Base-by-base conservation (phyloP, 2,113 vertebrate species). In the Felis chaus region DNA sequence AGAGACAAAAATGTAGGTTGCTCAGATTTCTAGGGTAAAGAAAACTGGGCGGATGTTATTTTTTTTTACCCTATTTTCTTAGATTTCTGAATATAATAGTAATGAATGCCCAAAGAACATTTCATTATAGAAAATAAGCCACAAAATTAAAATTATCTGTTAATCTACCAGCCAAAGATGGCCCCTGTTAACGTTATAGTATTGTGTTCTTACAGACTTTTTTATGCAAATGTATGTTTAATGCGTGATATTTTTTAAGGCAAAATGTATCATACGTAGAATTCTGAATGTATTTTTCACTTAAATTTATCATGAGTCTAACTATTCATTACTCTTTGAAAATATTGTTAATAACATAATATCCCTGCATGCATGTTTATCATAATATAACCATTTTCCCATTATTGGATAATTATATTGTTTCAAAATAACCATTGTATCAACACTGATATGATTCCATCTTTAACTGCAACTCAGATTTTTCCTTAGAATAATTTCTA, bases 401-500 rank as follows among this genome's bases (percentile, higher is more conserved):
- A 31, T 91, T 76, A 81, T 78, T 80, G 57, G 13, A 45, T 83
- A 55, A 10, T 74, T 91, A 68, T 4, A 83, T 81, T 89, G 14
- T 94, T 92, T 95, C 33, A 87, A 82, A 90, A 93, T 93, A 61
- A 61, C 48, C 23, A 12, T 93, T 93, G 57, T 89, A 92, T 48
- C 73, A 95, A 71, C 16, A 87, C 31, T 92, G 91, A 76, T 36
- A 61, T 55, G 73, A 82, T 10, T 19, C 36, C 19, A 36, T 95
- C 63, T 97, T 86, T 94, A 80, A 91, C 10, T 94, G 31, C n/a
- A 96, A 57, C 48, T 95, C 82, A 89, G 50, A 36, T 85, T 95
- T 95, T 92, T 73, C 80, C 36, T 87, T 69, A 94, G 61, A 94
- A 41, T 95, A 91, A 94, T 97, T 96, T 91, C 74, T 93, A 88